phyloP scores from a whole-genome alignment of 2,113 vertebrate genomes.

The Eubucco bourcierii region DNA sequence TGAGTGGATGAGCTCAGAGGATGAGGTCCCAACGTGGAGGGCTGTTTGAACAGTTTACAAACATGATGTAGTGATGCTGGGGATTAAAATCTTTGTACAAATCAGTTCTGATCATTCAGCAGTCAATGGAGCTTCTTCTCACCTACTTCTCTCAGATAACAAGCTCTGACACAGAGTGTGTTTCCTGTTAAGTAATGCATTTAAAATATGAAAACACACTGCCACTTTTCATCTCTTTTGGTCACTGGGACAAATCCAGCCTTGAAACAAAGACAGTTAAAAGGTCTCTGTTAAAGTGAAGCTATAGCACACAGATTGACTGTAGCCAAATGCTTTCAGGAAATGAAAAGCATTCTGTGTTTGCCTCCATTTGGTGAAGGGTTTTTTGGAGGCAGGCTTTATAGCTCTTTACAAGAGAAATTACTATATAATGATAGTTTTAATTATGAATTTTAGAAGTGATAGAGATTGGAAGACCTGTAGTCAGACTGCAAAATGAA shows the following conservation, averaged over 20 bases:
- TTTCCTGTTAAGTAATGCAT: background rate
- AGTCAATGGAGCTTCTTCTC: background rate
- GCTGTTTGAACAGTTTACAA: background rate
- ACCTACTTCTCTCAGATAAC: background rate
- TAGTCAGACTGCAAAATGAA: background rate
- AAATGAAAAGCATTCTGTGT: background rate
- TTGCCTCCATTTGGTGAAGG: background rate
- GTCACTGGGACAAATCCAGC: background rate
- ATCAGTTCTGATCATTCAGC: background rate
- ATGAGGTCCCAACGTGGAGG: background rate
- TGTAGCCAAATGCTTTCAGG: background rate
- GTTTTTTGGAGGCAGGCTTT: background rate
- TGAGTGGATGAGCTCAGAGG: background rate
- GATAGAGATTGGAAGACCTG: background rate
- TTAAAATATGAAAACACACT: background rate
- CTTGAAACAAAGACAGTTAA: background rate
- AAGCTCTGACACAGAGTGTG: background rate
- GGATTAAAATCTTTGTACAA: background rate
- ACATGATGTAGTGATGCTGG: fast-evolving
- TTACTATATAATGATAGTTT: background rate
- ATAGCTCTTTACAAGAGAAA: background rate
- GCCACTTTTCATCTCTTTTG: background rate
- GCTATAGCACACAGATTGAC: background rate
- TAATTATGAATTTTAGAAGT: background rate
- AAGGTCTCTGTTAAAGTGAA: background rate